A percentile compares a stretch with the other conserved stretches of the same genome.
phyloP scores from a whole-genome alignment of 2,797 vertebrate genomes.

The Enteromius trimaculatus region DNA sequence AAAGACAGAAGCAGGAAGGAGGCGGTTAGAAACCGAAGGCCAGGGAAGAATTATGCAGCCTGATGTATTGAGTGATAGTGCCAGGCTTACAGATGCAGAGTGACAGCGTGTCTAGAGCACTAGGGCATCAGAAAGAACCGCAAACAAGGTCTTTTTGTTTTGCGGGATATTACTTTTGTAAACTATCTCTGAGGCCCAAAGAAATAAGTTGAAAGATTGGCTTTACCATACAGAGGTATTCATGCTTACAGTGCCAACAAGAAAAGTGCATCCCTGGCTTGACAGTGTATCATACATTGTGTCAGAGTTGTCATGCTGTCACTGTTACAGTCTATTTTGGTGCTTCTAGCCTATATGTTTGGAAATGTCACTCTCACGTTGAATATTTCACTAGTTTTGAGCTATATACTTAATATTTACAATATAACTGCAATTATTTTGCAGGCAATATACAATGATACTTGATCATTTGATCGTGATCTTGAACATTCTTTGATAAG shows the following conservation, averaged over 20 bases:
- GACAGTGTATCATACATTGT: neutral
- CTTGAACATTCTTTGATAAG: no score
- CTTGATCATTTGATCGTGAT: no score
- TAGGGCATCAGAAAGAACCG: neutral
- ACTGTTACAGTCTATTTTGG: slow-evolving; percentile 5
- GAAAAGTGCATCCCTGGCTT: neutral
- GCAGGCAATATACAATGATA: neutral
- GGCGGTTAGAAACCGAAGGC: slow-evolving; percentile 8
- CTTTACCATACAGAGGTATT: neutral
- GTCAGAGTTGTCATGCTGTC: neutral
- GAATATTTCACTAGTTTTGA: neutral
- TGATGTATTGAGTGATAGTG: slow-evolving; percentile 44
- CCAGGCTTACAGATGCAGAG: slow-evolving; percentile 4
- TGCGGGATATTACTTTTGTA: slow-evolving; percentile 21
- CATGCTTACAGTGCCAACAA: neutral
- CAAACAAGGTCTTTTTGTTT: slow-evolving; percentile 28
- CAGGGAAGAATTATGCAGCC: slow-evolving; percentile 26
- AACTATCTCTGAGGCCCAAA: slow-evolving; percentile 5
- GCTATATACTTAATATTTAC: neutral
- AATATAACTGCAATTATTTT: neutral
- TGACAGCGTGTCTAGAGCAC: slow-evolving; percentile 28
- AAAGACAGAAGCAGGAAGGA: slow-evolving; percentile 45
- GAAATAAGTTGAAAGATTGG: slow-evolving; percentile 2
- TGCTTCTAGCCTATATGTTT: neutral
- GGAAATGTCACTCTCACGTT: neutral